phyloP scores from a whole-genome alignment of 1,140 invertebrate genomes.

The Dolichoris vasculosae region DNA sequence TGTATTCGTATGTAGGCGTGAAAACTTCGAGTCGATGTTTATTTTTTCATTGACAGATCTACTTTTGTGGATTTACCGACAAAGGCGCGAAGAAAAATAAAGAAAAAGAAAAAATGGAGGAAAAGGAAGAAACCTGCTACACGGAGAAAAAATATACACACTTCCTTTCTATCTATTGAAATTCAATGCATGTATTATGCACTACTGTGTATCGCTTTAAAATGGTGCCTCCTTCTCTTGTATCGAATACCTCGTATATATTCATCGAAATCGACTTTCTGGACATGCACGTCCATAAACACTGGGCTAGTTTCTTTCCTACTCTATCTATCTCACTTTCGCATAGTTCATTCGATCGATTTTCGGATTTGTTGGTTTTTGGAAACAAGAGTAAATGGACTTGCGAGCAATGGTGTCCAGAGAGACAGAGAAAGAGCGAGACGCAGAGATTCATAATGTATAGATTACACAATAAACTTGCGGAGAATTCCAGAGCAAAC shows the following conservation, averaged over 20 bases:
- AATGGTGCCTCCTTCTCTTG: background rate
- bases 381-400: background rate
- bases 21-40: no score
- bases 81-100: no score
- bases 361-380: background rate
- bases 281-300: background rate
- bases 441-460: background rate
- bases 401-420: background rate
- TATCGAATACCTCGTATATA: background rate
- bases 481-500: background rate
- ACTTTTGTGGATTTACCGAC: no score
- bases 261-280: background rate
- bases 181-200: background rate
- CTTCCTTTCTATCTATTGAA: background rate
- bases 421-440: slow-evolving; percentile 1
- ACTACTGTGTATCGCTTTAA: background rate
- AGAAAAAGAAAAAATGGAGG: no score
- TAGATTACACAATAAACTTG: slow-evolving; percentile 23
- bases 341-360: background rate
- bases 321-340: background rate
- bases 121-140: no score
- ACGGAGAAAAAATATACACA: background rate
- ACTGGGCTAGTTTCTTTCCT: background rate
- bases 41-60: no score
- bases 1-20: no score